Conservation (phyloP, 2,888 invertebrate species). For the Elmis aenea region DNA sequence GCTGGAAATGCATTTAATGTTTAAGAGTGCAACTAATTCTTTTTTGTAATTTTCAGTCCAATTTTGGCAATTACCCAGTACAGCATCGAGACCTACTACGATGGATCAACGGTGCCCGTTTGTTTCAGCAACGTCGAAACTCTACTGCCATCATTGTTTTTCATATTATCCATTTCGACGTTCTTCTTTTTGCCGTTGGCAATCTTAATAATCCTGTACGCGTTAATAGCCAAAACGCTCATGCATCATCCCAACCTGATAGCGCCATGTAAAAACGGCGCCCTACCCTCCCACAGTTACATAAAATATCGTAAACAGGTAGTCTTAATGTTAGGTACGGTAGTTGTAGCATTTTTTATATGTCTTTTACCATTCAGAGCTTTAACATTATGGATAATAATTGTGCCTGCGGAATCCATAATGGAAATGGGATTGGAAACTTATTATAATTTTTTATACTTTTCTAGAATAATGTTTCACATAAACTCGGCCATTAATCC, state of each 20-base stretch:
- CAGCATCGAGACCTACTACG: slow-evolving; percentile 65
- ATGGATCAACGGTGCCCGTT: slow-evolving; percentile 66
- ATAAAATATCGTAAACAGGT: slow-evolving; percentile 74
- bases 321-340: slow-evolving; percentile 83
- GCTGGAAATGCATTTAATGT: too few relatives aligned
- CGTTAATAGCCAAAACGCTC: slow-evolving; percentile 78
- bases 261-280: slow-evolving; percentile 55
- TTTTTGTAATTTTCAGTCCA: slow-evolving; percentile 65
- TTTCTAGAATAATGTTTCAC: slow-evolving; percentile 83
- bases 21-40: too few relatives aligned
- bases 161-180: slow-evolving; percentile 70
- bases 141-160: slow-evolving; percentile 74
- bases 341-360: slow-evolving; percentile 85
- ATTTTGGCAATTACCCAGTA: slow-evolving; percentile 77
- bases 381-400: slow-evolving; percentile 80
- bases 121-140: slow-evolving; percentile 78
- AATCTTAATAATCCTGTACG: slow-evolving; percentile 76
- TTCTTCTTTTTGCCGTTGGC: slow-evolving; percentile 83
- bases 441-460: slow-evolving; percentile 78
- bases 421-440: slow-evolving; percentile 68
- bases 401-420: slow-evolving; percentile 62
- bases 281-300: slow-evolving; percentile 51
- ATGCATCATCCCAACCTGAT: slow-evolving; percentile 71
- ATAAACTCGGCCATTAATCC: slow-evolving; percentile 90
- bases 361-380: slow-evolving; percentile 87